Conservation (phyloP, 2,888 invertebrate species). For the Allygus modestus region DNA sequence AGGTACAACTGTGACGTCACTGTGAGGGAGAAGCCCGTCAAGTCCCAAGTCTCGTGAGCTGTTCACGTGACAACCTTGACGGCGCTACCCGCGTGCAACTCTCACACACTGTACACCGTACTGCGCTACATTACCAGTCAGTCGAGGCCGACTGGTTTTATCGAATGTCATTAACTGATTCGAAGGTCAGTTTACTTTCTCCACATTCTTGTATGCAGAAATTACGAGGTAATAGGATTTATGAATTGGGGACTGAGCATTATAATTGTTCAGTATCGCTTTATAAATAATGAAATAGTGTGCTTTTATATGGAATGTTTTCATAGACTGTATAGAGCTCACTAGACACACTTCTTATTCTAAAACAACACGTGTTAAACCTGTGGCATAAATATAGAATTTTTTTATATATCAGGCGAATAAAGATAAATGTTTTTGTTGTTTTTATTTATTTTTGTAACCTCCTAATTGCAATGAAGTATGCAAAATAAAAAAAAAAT, state of each 20-base stretch:
- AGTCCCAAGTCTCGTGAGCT: not conserved
- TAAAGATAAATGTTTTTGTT: no score
- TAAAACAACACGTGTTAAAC: no score
- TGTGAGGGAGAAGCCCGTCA: not conserved
- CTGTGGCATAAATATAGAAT: no score
- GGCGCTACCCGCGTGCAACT: not conserved
- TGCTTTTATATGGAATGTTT: no score
- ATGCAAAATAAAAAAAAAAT: no score
- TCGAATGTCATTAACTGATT: conserved; percentile 37
- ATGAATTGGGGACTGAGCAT: not conserved
- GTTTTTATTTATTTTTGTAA: no score
- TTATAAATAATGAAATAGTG: no score
- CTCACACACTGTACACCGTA: no score
- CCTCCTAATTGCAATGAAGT: no score
- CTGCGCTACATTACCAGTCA: conserved; percentile 15
- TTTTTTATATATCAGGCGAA: no score
- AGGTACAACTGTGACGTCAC: not conserved
- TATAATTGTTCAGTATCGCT: not conserved
- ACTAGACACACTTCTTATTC: no score
- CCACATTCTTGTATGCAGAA: conserved; percentile 35
- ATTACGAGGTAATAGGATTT: not conserved
- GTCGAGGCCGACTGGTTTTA: conserved; percentile 23
- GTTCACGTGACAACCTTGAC: conserved; percentile 12
- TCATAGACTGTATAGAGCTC: no score
- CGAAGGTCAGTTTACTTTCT: conserved; percentile 40